A percentile compares a stretch with the other conserved stretches of the same genome.
phyloP scores from a whole-genome alignment of 2,797 vertebrate genomes.

The Mastacembelus armatus region DNA sequence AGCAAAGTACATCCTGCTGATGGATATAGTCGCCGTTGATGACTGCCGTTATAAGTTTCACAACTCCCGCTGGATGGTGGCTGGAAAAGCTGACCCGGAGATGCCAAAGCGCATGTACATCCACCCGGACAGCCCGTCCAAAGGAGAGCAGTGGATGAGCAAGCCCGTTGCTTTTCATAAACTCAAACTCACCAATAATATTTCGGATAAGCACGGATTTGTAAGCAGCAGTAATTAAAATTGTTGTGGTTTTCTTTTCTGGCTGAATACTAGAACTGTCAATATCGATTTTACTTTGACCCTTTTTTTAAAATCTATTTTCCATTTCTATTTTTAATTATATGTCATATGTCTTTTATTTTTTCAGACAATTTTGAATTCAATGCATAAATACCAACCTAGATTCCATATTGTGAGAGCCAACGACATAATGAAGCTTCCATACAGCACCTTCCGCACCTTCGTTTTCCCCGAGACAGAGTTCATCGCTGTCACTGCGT shows the following conservation, averaged over 20 bases:
- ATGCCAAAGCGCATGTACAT: constrained; percentile 99
- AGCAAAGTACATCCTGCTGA: constrained; percentile 95
- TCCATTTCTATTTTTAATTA: not conserved
- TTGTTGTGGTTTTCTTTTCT: not conserved
- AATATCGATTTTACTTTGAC: not conserved
- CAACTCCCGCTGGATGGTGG: constrained; percentile 95
- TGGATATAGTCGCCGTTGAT: constrained; percentile 97
- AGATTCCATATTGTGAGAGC: constrained; percentile 95
- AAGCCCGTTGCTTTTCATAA: constrained; percentile 97
- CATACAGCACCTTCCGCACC: constrained; percentile 95
- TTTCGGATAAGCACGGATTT: constrained; percentile 98
- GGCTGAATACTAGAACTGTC: too few relatives aligned
- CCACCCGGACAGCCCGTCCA: constrained; percentile 97
- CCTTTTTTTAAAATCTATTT: too few relatives aligned
- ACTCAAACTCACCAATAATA: constrained; percentile 98
- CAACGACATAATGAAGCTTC: constrained; percentile 95
- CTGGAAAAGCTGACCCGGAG: constrained; percentile 97
- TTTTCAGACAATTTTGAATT: constrained; percentile 94
- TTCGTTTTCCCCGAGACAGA: constrained; percentile 96
- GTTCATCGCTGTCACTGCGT: constrained; percentile 97
- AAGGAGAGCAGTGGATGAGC: constrained; percentile 97
- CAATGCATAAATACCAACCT: constrained; percentile 98
- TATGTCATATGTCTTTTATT: not conserved
- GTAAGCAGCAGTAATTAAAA: constrained; percentile 83
- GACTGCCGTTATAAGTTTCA: constrained; percentile 98